Percentiles rank a stretch among this genome's conserved stretches.
Evolutionary conservation across 1,140 invertebrate species (phyloP).

Genomic region (Megalopta genalis): DNA sequence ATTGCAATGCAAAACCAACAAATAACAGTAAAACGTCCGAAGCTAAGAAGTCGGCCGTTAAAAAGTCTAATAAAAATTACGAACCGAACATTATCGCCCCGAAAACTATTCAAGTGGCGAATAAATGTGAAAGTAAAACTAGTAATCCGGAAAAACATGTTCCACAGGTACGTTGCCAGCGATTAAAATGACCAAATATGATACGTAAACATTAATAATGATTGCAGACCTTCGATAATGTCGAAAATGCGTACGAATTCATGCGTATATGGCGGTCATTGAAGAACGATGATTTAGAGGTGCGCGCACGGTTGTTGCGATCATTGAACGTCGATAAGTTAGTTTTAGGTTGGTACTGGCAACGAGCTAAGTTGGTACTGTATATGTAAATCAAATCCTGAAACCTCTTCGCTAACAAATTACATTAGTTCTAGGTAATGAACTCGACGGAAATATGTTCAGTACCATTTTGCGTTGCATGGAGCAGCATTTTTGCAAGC

Average conservation of each 20-base stretch:
- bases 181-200: background rate
- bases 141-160: constrained; percentile 17
- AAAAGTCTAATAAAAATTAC: constrained; percentile 2
- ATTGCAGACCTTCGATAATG: constrained; percentile 44
- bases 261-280: constrained; percentile 61
- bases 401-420: background rate
- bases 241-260: constrained; percentile 65
- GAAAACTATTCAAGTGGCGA: background rate
- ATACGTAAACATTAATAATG: background rate
- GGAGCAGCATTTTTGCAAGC: constrained; percentile 61
- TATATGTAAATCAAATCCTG: background rate
- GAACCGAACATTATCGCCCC: background rate
- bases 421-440: constrained; percentile 66
- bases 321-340: constrained; percentile 57
- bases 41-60: background rate
- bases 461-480: constrained; percentile 67
- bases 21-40: background rate
- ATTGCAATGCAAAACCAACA: background rate
- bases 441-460: constrained; percentile 68
- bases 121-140: constrained; percentile 27
- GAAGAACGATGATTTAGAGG: constrained; percentile 54
- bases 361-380: background rate
- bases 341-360: constrained; percentile 51
- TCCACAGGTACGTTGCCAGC: constrained; percentile 17
- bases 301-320: constrained; percentile 63